These are phyloP conservation scores for Monochamus alternatus DNA, from an alignment of 2,888 invertebrate species.

Conservation along the genomic window DNA sequence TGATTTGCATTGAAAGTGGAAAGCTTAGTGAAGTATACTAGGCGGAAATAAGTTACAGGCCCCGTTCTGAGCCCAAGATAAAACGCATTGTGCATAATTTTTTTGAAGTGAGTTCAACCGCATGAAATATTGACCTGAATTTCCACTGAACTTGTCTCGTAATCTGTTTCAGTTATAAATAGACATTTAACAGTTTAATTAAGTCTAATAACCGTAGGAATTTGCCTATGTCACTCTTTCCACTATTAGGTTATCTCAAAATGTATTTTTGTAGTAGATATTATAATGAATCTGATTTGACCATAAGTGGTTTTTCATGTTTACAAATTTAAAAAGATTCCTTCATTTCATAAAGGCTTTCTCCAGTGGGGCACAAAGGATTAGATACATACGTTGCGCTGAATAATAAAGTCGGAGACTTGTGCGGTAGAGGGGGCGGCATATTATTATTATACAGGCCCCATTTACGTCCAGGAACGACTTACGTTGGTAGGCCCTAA, in stretches of 20 bases:
- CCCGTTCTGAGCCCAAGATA: background rate
- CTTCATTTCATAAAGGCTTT: too few species aligned
- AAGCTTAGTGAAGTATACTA: background rate
- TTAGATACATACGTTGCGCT: too few species aligned
- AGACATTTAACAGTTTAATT: background rate
- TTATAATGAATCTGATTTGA: background rate
- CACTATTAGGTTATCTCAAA: background rate
- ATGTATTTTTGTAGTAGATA: background rate
- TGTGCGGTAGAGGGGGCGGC: too few species aligned
- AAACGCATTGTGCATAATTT: background rate
- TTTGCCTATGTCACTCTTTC: background rate
- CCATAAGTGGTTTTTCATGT: background rate
- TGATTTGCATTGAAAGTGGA: constrained; percentile 12
- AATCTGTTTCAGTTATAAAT: background rate
- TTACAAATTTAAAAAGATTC: too few species aligned
- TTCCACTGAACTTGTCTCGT: background rate
- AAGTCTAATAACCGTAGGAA: background rate
- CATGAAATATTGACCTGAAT: constrained; percentile 8
- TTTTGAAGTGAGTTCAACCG: background rate
- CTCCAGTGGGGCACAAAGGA: too few species aligned
- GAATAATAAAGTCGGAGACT: too few species aligned
- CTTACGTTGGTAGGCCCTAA: too few species aligned
- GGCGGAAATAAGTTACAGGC: constrained; percentile 1
- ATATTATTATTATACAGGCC: too few species aligned
- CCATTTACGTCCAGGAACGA: too few species aligned